Evolutionary conservation across 37 sponge, comb jelly and placozoan genomes (phyloP), one percentile per base, ranked within the genome.

Genomic region (Ianthella basta): DNA sequence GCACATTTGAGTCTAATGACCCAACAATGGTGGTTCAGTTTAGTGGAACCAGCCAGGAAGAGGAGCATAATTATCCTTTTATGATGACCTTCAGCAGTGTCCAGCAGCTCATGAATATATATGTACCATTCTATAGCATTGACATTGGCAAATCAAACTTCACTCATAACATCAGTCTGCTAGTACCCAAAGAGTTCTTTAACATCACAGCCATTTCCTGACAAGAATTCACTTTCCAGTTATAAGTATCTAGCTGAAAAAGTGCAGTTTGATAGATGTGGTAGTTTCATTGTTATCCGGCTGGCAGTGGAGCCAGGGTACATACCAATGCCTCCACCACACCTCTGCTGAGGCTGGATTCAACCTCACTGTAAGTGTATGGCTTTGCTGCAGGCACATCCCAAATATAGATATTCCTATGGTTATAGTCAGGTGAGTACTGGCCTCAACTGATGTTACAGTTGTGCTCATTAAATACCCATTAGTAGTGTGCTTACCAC

Each of bases 1-100:
- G 70, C 34, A 30, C 18, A 6, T 34, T 69, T 29, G 18, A 69
- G 19, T 16, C 70, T 35, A 32, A 16, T 69, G 1, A 69, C 1
- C 70, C 70, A 69, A 2, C 34, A 69, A 69, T 69, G 70, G 70
- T 69, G 29, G 70, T 30, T n/a, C 35, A 69, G 34, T 69, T 69
- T 33, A 69, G 70, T 69, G 34, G 34, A 29, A 13, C 78, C 16
- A 41, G 16, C 1, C 54, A 15, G 54, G 16, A 10, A 41, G 78
- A 75, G 12, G 20, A 39, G 2, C 1, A n/a, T 20, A 44, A 50
- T 41, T 50, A 50, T 41, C 78, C 78, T 14, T 75, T 36, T 5
- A 75, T 75, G 78, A 41, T 75, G 1, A 12, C 40, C 3, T 53
- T 53, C 25, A 32, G 24, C 10, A 23, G 25, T 41, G 40, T 36